Percentiles rank a stretch among this genome's conserved stretches.
These are phyloP conservation scores for Apeltes quadracus DNA, from an alignment of 2,113 vertebrate species.

Conservation along the genomic window DNA sequence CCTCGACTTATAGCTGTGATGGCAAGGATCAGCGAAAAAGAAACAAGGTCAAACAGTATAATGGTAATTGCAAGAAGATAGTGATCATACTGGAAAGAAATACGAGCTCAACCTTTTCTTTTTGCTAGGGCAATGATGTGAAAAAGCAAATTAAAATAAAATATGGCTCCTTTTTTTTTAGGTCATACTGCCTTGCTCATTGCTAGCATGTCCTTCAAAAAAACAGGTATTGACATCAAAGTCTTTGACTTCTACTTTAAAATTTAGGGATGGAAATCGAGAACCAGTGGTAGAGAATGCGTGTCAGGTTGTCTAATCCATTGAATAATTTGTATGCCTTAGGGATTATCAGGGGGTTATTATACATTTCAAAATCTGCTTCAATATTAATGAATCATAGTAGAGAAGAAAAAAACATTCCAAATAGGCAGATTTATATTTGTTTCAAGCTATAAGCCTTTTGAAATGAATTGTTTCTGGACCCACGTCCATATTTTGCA, in stretches of 20 bases:
- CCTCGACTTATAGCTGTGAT: constrained; percentile 47
- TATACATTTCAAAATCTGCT: background rate
- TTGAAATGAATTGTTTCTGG: background rate
- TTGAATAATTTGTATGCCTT: background rate
- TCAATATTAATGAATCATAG: background rate
- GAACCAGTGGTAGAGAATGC: background rate
- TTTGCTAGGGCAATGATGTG: constrained; percentile 1
- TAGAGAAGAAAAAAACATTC: background rate
- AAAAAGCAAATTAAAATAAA: constrained; percentile 1
- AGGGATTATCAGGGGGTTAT: background rate
- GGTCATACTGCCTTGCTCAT: background rate
- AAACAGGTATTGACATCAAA: background rate
- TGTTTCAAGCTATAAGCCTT: background rate
- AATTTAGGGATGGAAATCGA: background rate
- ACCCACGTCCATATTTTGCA: background rate
- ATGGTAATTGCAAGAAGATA: constrained; percentile 4
- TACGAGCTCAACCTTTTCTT: background rate
- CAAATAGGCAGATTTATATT: background rate
- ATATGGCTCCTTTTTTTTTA: background rate
- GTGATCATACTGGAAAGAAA: constrained; percentile 18
- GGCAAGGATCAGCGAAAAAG: constrained; percentile 42
- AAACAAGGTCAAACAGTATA: constrained; percentile 47
- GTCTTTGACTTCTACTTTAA: background rate
- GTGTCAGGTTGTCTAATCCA: background rate
- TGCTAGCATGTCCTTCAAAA: background rate